Evolutionary conservation across 2,888 invertebrate species (phyloP), one percentile per base, ranked within the genome.

Genomic region (Cantharis rustica): DNA sequence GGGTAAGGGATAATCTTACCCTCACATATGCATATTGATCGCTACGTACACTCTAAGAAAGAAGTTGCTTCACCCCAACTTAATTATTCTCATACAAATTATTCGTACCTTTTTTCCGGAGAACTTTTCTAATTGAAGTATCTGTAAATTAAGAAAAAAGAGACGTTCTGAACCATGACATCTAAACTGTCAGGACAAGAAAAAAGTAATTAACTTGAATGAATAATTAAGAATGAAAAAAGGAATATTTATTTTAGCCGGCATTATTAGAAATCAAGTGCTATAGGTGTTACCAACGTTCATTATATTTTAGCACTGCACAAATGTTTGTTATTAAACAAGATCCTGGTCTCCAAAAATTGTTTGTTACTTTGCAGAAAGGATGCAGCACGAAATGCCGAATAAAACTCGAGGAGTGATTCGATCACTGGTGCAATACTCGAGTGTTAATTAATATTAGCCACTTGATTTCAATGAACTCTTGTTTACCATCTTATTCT

Each of bases 121-220:
- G 78, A 75, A 75, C 71, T 78, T 73, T 70, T 79, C 77, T 83
- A 83, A 83, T 83, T 83, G 83, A 81, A 82, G 81, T 82, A 83
- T 83, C 82, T 79, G 79, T 79, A 83, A 83, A 82, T 83, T 82
- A 82, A 81, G 79, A 79, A 79, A 79, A 79, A 79, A 79, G 76
- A 70, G 75, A 73, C 62, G 75, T 75, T 72, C 71, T 77, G 77
- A 79, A 78, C 79, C 80, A 80, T 79, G 81, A 80, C 81, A 79
- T 76, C 79, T 80, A 77, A 80, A 81, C 81, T 82, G 82, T 82
- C 82, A 82, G 72, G 80, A 79, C 80, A 80, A 79, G 82, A 82
- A 82, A 82, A 82, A 82, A 82, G 82, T 82, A 82, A 82, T 82
- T 82, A 82, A 82, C 82, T 80, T 76, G 79, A 78, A 79, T 82